Percentiles rank a stretch among this genome's conserved stretches.
Conservation (phyloP, 1,140 invertebrate genomes). For the Sweltsa coloradensis region DNA sequence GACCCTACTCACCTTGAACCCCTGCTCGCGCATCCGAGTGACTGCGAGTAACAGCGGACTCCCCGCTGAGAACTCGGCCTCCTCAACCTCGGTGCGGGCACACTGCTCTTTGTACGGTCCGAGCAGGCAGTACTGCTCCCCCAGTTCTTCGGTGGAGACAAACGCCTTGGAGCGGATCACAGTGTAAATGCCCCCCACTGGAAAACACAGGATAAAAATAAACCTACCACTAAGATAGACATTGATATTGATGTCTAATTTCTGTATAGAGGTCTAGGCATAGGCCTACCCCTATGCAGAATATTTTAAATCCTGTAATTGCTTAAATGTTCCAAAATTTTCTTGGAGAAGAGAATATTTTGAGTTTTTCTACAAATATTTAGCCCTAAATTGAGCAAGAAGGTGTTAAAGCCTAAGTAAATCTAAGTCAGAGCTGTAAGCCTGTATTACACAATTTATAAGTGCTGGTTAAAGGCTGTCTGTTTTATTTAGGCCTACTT, state of each 20-base stretch:
- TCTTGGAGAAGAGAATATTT: too few species aligned
- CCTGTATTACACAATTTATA: too few species aligned
- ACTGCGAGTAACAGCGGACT: slow-evolving; percentile 70
- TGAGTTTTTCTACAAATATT: too few species aligned
- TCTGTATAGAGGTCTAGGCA: neutral
- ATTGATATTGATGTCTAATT: slow-evolving; percentile 1
- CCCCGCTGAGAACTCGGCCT: slow-evolving; percentile 70
- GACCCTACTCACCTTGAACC: slow-evolving; percentile 75
- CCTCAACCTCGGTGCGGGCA: slow-evolving; percentile 92
- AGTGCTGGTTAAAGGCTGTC: too few species aligned
- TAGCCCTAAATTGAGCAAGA: too few species aligned
- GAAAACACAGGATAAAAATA: slow-evolving; percentile 25
- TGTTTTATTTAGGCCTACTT: too few species aligned
- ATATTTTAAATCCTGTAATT: slow-evolving; percentile 11
- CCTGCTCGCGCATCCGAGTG: slow-evolving; percentile 67
- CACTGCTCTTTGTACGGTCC: slow-evolving; percentile 92
- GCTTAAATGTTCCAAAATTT: too few species aligned
- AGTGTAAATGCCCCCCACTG: slow-evolving; percentile 97
- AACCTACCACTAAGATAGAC: slow-evolving; percentile 10
- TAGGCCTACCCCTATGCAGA: slow-evolving; percentile 7
- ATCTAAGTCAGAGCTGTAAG: too few species aligned
- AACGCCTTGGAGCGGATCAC: slow-evolving; percentile 97
- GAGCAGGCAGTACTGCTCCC: slow-evolving; percentile 90
- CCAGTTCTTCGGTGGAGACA: slow-evolving; percentile 95
- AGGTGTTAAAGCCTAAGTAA: too few species aligned